Conservation (phyloP, 1,140 invertebrate species). For the Diuraphis noxia region DNA sequence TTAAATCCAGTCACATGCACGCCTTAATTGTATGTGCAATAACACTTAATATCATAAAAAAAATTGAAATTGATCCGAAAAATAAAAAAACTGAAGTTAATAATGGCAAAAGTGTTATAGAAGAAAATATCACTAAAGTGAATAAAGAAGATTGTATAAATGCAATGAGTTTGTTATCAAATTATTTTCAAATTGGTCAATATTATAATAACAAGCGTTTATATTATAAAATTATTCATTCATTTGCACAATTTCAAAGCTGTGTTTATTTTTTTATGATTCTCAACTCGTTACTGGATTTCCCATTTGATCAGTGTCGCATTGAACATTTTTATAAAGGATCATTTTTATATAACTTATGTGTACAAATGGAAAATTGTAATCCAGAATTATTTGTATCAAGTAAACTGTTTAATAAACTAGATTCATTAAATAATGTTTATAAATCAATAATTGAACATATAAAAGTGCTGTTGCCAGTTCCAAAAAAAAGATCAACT, state of each 20-base stretch:
- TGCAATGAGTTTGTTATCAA: not conserved
- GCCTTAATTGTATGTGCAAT: slow-evolving; percentile 55
- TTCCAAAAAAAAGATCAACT: not conserved
- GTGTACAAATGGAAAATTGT: slow-evolving; percentile 36
- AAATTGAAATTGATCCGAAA: not conserved
- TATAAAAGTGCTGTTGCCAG: not conserved
- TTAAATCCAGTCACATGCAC: slow-evolving; percentile 55
- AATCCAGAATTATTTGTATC: slow-evolving; percentile 15
- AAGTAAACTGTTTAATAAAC: not conserved
- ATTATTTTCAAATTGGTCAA: not conserved
- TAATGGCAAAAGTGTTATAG: not conserved
- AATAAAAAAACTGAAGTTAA: not conserved
- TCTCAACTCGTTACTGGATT: slow-evolving; percentile 48
- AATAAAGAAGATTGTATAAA: slow-evolving; percentile 15
- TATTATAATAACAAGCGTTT: slow-evolving; percentile 51
- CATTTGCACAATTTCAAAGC: slow-evolving; percentile 50
- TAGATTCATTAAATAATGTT: slow-evolving; percentile 21
- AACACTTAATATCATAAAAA: slow-evolving; percentile 54
- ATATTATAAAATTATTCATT: slow-evolving; percentile 46
- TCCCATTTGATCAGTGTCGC: slow-evolving; percentile 42
- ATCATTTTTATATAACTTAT: slow-evolving; percentile 53
- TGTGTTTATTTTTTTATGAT: slow-evolving; percentile 46
- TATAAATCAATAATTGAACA: slow-evolving; percentile 8
- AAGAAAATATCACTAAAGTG: not conserved
- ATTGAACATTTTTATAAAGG: slow-evolving; percentile 46